A percentile compares a stretch with the other conserved stretches of the same genome.
Evolutionary conservation across 1,140 invertebrate species (phyloP).

Genomic region (Adoxophyes honmai): DNA sequence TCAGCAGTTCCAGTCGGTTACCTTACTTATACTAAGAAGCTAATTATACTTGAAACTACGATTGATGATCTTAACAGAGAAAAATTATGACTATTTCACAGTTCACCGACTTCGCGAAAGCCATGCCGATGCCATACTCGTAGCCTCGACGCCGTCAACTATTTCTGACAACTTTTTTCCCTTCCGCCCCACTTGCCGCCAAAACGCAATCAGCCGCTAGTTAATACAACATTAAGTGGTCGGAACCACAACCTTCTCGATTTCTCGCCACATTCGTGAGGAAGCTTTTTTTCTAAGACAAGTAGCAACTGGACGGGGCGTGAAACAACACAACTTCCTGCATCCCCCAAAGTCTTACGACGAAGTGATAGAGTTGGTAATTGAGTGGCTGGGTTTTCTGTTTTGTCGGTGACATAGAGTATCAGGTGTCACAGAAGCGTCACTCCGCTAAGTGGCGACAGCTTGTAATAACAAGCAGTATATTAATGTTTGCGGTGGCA

Average conservation of each 20-base stretch:
- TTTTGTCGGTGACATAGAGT: conserved; percentile 18
- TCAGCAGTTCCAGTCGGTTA: too few relatives aligned
- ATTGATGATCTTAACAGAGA: too few relatives aligned
- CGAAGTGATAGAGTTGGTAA: neutral
- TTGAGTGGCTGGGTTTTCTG: neutral
- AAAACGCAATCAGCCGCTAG: conserved; percentile 26
- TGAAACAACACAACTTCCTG: conserved; percentile 1
- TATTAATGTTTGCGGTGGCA: conserved; percentile 23
- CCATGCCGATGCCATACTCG: too few relatives aligned
- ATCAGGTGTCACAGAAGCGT: conserved; percentile 47
- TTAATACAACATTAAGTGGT: conserved; percentile 34
- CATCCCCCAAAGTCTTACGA: neutral
- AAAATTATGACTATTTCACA: too few relatives aligned
- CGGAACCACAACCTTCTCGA: conserved; percentile 32
- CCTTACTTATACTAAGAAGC: too few relatives aligned
- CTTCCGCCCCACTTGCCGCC: conserved; percentile 24
- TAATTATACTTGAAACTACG: too few relatives aligned
- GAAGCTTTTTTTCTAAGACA: conserved; percentile 44
- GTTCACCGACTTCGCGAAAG: too few relatives aligned
- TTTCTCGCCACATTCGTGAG: conserved; percentile 39
- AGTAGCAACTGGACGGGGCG: conserved; percentile 31
- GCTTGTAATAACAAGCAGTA: conserved; percentile 52
- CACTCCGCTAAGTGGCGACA: conserved; percentile 50
- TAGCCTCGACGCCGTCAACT: too few relatives aligned
- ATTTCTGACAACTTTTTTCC: neutral